phyloP scores from a whole-genome alignment of 2,888 invertebrate species.

The Lutraria lutraria region DNA sequence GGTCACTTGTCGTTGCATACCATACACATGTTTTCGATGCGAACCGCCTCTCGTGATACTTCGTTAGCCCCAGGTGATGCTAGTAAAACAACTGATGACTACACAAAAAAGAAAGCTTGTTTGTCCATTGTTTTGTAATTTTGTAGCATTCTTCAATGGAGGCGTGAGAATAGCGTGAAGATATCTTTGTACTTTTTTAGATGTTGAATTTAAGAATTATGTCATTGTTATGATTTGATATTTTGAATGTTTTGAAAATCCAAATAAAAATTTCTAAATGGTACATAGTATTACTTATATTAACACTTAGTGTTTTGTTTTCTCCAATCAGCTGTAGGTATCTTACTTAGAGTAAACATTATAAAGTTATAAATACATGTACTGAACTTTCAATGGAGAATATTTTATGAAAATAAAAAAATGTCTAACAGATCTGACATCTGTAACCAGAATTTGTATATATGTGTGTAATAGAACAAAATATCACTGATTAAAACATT shows the following conservation, averaged over 20 bases:
- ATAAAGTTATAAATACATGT: no score
- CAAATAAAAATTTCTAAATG: constrained; percentile 4
- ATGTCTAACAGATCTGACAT: no score
- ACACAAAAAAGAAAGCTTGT: not conserved
- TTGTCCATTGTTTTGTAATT: not conserved
- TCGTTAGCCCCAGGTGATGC: no score
- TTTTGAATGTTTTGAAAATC: constrained; percentile 17
- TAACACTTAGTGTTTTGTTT: not conserved
- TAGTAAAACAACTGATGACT: not conserved
- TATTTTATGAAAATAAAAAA: no score
- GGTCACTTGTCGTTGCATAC: no score
- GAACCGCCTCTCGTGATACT: no score
- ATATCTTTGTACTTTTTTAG: constrained; percentile 2
- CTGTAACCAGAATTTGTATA: no score
- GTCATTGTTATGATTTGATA: constrained; percentile 25
- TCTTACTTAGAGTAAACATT: constrained; percentile 3
- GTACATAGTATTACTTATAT: not conserved
- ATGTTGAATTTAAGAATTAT: not conserved
- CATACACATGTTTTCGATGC: no score
- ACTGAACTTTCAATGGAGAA: no score
- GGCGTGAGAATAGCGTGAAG: not conserved
- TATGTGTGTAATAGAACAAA: no score
- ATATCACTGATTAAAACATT: no score
- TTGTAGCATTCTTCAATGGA: not conserved
- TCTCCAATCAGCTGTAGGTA: not conserved